Conservation (phyloP, 2,888 invertebrate genomes). For the Tortricodes alternella region DNA sequence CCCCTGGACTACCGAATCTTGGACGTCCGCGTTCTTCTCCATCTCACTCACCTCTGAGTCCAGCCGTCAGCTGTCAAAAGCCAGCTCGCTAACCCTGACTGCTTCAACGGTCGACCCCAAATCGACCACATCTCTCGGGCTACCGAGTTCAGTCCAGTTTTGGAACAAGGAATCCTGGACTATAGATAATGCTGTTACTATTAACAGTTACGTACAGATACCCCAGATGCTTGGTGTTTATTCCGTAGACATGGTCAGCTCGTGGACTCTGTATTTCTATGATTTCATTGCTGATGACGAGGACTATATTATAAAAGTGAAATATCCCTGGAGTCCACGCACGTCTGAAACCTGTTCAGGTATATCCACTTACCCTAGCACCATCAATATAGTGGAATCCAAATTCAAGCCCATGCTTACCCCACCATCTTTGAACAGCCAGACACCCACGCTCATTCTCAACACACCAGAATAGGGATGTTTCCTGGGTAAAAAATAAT, state of each 20-base stretch:
- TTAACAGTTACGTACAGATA: neutral
- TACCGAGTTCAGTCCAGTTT: neutral
- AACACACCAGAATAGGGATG: neutral
- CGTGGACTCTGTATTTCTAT: constrained; percentile 55
- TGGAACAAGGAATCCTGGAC: neutral
- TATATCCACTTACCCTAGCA: constrained; percentile 52
- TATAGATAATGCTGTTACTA: neutral
- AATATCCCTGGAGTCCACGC: constrained; percentile 51
- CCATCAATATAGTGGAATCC: constrained; percentile 37
- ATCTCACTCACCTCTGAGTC: neutral
- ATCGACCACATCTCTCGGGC: constrained; percentile 40
- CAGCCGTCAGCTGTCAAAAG: neutral
- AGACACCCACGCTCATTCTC: no score
- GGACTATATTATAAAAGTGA: constrained; percentile 35
- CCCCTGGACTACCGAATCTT: constrained; percentile 57
- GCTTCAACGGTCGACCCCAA: constrained; percentile 36
- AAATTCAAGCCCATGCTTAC: neutral
- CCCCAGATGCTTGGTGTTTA: neutral
- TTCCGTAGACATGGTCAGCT: constrained; percentile 38
- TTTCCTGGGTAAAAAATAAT: no score
- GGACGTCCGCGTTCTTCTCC: constrained; percentile 28
- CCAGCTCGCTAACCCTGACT: constrained; percentile 1
- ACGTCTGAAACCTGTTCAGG: constrained; percentile 35
- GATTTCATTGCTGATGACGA: neutral
- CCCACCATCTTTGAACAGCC: neutral